Base-by-base conservation (phyloP, 2,888 invertebrate species). In the Terebella lapidaria region DNA sequence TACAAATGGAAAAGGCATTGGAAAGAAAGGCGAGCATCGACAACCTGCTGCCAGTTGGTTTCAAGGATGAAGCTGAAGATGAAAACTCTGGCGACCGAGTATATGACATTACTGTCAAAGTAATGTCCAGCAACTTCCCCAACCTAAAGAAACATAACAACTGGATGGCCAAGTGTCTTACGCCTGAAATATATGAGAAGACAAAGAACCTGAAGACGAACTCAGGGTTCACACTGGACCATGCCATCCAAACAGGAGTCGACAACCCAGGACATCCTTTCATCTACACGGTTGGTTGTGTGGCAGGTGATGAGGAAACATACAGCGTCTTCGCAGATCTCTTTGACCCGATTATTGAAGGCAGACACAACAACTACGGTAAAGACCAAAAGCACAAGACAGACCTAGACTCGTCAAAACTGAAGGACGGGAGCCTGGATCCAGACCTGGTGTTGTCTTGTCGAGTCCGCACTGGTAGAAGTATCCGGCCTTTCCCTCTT, bases 181-280 rank as follows among this genome's bases (percentile, higher is more conserved):
- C 58, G 63, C 35, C 61, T n/a, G 65, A 67, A 27, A 61, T 70
- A 26, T 64, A 61, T 42, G 62, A 63, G 10, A 64, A 65, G 49
- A 45, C 60, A 20, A 59, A 64, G 58, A 66, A 66, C 55, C 59
- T 62, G 62, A 66, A 65, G 52, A 70, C 70, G 0, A 42, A 56
- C 3, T 55, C 46, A n/a, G 66, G 67, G 20, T 62, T 59, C 45
- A 69, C 70, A 24, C 49, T 70, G 27, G 55, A 52, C 5, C 54
- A 62, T 26, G 63, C 63, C 49, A 69, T 70, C 29, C 60, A 67
- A 56, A 64, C 67, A 25, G 70, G 69, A 57, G 66, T 61, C 3
- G 58, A 61, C 26, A 58, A 61, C 35, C 57, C 61, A 1, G 66
- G 66, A 10, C 67, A 67, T 47, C 67, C 67, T 3, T 63, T 62